Evolutionary conservation across 1,140 invertebrate genomes (phyloP).

Genomic region (Cydia strobilella): DNA sequence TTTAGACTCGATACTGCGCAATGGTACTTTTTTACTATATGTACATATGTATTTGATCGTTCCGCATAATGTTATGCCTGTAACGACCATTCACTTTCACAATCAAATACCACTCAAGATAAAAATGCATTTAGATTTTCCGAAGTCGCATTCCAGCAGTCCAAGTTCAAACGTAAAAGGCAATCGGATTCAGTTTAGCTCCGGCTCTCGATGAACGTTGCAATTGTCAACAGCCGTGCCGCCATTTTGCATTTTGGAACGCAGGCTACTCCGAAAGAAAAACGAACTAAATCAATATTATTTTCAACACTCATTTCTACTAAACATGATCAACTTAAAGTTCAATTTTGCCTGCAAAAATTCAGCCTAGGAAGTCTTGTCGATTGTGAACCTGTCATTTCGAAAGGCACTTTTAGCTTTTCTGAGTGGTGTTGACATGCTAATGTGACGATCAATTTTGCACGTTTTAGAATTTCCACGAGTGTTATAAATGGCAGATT

Average conservation of each 20-base stretch:
- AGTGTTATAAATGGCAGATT: constrained; percentile 9
- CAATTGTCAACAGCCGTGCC: constrained; percentile 30
- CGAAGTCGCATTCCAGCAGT: constrained; percentile 20
- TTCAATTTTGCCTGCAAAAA: background rate
- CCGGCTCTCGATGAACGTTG: constrained; percentile 26
- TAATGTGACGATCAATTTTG: constrained; percentile 25
- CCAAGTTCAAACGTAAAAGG: constrained; percentile 22
- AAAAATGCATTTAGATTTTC: constrained; percentile 25
- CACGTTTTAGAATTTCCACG: constrained; percentile 25
- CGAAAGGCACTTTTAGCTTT: constrained; percentile 26
- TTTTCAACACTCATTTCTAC: background rate
- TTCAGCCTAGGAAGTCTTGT: background rate
- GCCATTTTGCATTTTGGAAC: constrained; percentile 33
- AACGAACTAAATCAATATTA: background rate
- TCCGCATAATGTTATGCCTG: background rate
- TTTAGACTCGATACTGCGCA: too few relatives aligned
- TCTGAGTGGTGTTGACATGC: constrained; percentile 31
- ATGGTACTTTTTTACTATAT: background rate
- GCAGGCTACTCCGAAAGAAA: background rate
- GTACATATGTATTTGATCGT: background rate
- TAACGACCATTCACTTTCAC: background rate
- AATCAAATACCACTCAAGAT: background rate
- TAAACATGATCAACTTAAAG: background rate
- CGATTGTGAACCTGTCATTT: background rate
- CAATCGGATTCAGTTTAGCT: constrained; percentile 32